Percentiles rank a stretch among this genome's conserved stretches.
Evolutionary conservation across 2,888 invertebrate species (phyloP).

Genomic region (Cosmopolites sordidus): DNA sequence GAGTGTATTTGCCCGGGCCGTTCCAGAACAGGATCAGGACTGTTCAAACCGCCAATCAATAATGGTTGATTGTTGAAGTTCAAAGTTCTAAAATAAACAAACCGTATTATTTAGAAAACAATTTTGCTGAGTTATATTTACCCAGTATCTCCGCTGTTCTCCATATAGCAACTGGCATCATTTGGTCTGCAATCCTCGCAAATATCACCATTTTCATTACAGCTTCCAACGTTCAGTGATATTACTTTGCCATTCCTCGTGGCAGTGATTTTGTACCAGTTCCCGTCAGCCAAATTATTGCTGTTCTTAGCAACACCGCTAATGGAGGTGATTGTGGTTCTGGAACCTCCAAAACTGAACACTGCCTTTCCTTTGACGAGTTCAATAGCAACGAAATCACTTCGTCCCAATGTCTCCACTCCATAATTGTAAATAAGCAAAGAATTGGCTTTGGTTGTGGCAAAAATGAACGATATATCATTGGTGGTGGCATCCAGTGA

Average conservation of each 20-base stretch:
- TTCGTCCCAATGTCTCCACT: constrained; percentile 79
- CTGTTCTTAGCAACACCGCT: constrained; percentile 58
- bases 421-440: constrained; percentile 91
- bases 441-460: constrained; percentile 82
- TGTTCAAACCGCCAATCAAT: constrained; percentile 77
- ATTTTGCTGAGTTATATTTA: constrained; percentile 57
- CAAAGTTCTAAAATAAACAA: constrained; percentile 68
- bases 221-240: constrained; percentile 75
- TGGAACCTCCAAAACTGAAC: constrained; percentile 82
- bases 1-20: constrained; percentile 86
- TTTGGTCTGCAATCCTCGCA: constrained; percentile 84
- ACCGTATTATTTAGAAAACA: no score
- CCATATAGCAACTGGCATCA: constrained; percentile 76
- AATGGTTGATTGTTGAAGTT: constrained; percentile 88
- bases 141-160: constrained; percentile 85
- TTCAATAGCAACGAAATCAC: constrained; percentile 90
- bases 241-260: constrained; percentile 86
- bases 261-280: constrained; percentile 89
- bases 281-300: constrained; percentile 73
- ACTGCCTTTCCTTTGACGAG: constrained; percentile 76
- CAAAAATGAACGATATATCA: constrained; percentile 85
- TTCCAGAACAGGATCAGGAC: constrained; percentile 82
- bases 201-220: constrained; percentile 79
- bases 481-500: constrained; percentile 83
- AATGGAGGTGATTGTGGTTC: constrained; percentile 82